Conservation (phyloP, 2,797 vertebrate genomes). For the Zalophus californianus region DNA sequence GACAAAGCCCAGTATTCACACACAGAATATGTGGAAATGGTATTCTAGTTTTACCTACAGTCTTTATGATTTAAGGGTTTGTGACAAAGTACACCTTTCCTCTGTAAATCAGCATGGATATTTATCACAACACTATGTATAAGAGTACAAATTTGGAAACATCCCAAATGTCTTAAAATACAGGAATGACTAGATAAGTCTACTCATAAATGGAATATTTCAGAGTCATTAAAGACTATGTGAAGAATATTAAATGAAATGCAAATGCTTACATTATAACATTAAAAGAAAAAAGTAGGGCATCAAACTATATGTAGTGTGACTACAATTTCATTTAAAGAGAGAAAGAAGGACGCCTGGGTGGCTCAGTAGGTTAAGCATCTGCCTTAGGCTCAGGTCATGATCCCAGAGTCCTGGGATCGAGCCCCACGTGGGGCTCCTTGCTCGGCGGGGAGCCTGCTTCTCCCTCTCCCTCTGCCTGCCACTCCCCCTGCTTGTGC, state of each 20-base stretch:
- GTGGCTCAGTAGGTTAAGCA: too few species aligned
- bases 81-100: neutral
- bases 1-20: neutral
- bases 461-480: too few species aligned
- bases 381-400: too few species aligned
- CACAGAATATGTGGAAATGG: neutral
- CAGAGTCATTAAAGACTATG: constrained; percentile 24
- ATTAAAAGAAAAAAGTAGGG: neutral
- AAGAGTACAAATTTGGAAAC: neutral
- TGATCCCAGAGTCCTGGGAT: too few species aligned
- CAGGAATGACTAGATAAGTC: neutral
- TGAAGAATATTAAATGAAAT: constrained; percentile 27
- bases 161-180: neutral
- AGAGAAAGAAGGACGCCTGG: too few species aligned
- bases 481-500: too few species aligned
- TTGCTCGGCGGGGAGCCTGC: too few species aligned
- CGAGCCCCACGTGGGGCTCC: too few species aligned
- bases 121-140: neutral
- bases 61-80: neutral
- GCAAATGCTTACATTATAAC: neutral
- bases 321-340: neutral
- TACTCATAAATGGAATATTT: neutral
- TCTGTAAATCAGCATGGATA: neutral
- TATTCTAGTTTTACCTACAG: neutral
- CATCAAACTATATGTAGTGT: neutral